Percentiles rank a stretch among this genome's conserved stretches.
phyloP scores from a whole-genome alignment of 2,888 invertebrate species.

The Lysandra bellargus region DNA sequence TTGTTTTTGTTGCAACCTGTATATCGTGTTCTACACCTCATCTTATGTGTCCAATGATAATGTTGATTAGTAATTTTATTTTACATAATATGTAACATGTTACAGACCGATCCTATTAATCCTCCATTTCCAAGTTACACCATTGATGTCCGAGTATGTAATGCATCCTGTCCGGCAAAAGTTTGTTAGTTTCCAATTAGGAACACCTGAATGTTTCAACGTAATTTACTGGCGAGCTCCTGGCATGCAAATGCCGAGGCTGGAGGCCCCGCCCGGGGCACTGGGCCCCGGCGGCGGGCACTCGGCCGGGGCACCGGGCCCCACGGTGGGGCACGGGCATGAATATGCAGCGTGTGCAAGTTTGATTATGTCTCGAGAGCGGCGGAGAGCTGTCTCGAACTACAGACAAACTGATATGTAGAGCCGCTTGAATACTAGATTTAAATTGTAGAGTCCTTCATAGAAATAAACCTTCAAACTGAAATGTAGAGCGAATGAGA shows the following conservation, averaged over 20 bases:
- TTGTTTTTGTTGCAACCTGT: too few relatives aligned
- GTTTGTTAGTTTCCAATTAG: slow-evolving; percentile 1
- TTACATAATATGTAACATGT: neutral
- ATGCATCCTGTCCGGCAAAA: neutral
- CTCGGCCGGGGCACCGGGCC: neutral
- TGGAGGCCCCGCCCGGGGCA: neutral
- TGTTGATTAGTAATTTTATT: neutral
- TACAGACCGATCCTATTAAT: neutral
- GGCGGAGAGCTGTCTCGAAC: neutral
- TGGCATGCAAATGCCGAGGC: neutral
- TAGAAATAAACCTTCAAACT: neutral
- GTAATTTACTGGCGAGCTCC: neutral
- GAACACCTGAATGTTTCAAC: neutral
- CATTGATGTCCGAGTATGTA: neutral
- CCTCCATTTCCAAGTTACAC: neutral
- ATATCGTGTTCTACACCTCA: too few relatives aligned
- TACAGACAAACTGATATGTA: neutral
- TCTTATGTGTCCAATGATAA: too few relatives aligned
- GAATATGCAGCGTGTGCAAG: slow-evolving; percentile 6
- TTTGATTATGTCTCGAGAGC: slow-evolving; percentile 18
- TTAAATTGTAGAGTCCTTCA: neutral
- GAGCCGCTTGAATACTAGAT: neutral
- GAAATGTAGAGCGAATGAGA: neutral
- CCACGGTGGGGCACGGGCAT: neutral
- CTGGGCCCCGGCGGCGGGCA: neutral